Evolutionary conservation across 2,888 invertebrate genomes (phyloP).

Genomic region (Lasioglossum malachurum): DNA sequence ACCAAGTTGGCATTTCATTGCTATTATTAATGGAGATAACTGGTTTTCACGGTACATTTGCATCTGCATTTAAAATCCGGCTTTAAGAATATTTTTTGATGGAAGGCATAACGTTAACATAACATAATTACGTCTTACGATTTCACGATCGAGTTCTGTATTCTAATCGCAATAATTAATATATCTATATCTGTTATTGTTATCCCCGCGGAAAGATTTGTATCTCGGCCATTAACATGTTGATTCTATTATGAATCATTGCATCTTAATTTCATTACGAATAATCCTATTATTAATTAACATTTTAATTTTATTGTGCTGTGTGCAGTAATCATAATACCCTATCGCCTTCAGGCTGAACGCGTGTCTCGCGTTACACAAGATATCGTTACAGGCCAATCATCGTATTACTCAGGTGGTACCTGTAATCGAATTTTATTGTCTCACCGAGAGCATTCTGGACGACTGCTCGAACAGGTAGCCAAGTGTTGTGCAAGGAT

Average conservation of each 20-base stretch:
- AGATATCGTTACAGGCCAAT: not conserved
- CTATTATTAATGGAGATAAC: not conserved
- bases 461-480: conserved; percentile 83
- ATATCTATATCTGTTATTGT: not conserved
- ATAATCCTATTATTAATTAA: not conserved
- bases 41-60: not conserved
- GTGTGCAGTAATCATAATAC: not conserved
- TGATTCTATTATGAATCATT: not conserved
- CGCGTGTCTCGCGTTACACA: conserved; percentile 3
- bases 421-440: not conserved
- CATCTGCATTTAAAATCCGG: not conserved
- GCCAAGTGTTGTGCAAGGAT: conserved; percentile 75
- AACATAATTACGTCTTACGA: not conserved
- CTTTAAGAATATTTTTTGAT: not conserved
- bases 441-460: conserved; percentile 81
- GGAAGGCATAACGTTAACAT: not conserved
- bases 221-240: not conserved
- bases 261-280: not conserved
- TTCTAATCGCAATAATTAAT: not conserved
- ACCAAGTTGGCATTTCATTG: not conserved
- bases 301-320: not conserved
- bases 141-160: not conserved
- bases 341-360: not conserved
- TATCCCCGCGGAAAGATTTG: not conserved
- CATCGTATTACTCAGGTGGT: not conserved